phyloP scores from a whole-genome alignment of 2,888 invertebrate species.

The Brenthis hecate region DNA sequence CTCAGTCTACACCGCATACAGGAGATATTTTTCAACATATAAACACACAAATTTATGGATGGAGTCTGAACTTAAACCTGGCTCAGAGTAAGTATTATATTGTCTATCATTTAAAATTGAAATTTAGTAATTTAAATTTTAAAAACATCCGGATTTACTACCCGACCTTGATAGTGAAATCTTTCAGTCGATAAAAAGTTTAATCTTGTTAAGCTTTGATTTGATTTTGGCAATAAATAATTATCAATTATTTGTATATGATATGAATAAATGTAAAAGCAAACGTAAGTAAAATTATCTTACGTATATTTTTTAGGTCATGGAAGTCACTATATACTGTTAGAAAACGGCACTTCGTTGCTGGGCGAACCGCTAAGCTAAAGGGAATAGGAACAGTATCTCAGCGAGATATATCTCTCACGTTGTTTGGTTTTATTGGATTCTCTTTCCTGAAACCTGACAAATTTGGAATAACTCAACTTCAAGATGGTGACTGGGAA shows the following conservation, averaged over 20 bases:
- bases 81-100: slow-evolving; percentile 67
- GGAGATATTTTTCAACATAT: slow-evolving; percentile 87
- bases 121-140: no score
- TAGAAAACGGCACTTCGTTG: slow-evolving; percentile 82
- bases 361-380: slow-evolving; percentile 66
- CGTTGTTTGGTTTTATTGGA: slow-evolving; percentile 92
- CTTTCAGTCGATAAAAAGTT: not conserved
- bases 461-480: slow-evolving; percentile 82
- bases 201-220: slow-evolving; percentile 1
- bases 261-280: not conserved
- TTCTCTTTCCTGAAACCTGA: slow-evolving; percentile 82
- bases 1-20: slow-evolving; percentile 83
- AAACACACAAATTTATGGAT: slow-evolving; percentile 89
- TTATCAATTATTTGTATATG: not conserved
- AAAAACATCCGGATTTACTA: no score
- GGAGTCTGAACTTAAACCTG: slow-evolving; percentile 80
- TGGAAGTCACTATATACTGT: slow-evolving; percentile 85
- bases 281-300: not conserved
- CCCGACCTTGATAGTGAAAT: no score
- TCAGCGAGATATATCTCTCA: slow-evolving; percentile 90
- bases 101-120: no score
- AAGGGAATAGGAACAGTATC: slow-evolving; percentile 80
- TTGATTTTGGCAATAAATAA: not conserved
- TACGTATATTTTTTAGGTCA: slow-evolving; percentile 60
- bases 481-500: slow-evolving; percentile 82